phyloP scores from a whole-genome alignment of 2,797 vertebrate genomes.

The Tapirus indicus region DNA sequence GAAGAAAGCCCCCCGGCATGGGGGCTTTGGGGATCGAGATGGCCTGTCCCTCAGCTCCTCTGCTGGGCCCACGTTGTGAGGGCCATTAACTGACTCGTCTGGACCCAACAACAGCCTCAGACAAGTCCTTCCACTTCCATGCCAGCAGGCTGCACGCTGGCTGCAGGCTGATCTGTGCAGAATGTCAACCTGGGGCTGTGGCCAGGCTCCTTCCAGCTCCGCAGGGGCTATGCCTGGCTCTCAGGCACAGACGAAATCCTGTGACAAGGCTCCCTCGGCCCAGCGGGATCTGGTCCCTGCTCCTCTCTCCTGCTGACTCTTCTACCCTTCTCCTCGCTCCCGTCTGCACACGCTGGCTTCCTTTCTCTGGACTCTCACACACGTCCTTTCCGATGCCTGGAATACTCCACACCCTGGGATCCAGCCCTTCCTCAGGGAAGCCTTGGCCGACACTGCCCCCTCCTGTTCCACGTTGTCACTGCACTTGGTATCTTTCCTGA shows the following conservation, averaged over 20 bases:
- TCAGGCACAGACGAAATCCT: background rate
- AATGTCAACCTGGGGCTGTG: background rate
- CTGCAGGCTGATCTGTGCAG: background rate
- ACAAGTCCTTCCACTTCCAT: background rate
- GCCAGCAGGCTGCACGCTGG: background rate
- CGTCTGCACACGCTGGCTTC: background rate
- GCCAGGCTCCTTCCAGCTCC: background rate
- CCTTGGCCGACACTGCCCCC: rapidly evolving
- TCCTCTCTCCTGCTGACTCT: too few species aligned
- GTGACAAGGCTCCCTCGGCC: background rate
- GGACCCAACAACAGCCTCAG: background rate
- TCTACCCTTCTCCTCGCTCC: background rate
- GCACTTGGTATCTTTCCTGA: background rate
- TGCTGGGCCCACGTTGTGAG: background rate
- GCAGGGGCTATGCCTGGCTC: background rate
- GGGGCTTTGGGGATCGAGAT: background rate
- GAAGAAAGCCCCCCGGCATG: background rate
- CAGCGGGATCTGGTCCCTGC: background rate
- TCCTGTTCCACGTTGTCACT: background rate
- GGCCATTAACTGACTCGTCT: background rate
- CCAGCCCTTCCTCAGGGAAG: background rate
- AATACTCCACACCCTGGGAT: rapidly evolving
- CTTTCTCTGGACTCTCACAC: background rate
- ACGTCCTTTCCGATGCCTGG: too few species aligned
- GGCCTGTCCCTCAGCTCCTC: background rate